Percentiles rank a stretch among this genome's conserved stretches.
Conservation (phyloP, 2,888 invertebrate genomes). For the Serripes groenlandicus region DNA sequence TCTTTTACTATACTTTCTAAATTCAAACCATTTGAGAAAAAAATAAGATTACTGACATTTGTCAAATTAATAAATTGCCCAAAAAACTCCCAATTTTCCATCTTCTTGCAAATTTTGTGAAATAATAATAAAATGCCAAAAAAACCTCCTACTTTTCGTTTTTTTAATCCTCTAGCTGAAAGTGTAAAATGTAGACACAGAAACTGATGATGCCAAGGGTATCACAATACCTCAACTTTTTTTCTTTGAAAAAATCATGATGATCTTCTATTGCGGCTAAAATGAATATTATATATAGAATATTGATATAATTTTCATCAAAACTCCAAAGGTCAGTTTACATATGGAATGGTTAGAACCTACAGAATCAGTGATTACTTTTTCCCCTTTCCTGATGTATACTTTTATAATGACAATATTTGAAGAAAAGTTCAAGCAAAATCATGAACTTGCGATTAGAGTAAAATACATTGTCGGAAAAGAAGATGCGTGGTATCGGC, state of each 20-base stretch:
- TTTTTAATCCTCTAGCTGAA: no score
- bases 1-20: not conserved
- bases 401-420: no score
- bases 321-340: not conserved
- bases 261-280: not conserved
- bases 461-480: no score
- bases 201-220: not conserved
- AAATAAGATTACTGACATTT: not conserved
- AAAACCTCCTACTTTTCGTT: no score
- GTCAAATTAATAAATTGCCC: not conserved
- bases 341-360: not conserved
- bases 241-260: not conserved
- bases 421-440: no score
- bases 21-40: not conserved
- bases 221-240: not conserved
- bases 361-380: not conserved
- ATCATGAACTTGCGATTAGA: no score
- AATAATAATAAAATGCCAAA: no score
- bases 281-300: not conserved
- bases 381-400: no score
- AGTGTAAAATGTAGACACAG: no score
- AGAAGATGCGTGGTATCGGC: no score
- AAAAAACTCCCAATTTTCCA: no score
- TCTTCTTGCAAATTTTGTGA: no score
- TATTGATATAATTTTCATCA: not conserved